Base-by-base conservation (phyloP, 2,797 vertebrate species). In the Lutjanus campechanus region DNA sequence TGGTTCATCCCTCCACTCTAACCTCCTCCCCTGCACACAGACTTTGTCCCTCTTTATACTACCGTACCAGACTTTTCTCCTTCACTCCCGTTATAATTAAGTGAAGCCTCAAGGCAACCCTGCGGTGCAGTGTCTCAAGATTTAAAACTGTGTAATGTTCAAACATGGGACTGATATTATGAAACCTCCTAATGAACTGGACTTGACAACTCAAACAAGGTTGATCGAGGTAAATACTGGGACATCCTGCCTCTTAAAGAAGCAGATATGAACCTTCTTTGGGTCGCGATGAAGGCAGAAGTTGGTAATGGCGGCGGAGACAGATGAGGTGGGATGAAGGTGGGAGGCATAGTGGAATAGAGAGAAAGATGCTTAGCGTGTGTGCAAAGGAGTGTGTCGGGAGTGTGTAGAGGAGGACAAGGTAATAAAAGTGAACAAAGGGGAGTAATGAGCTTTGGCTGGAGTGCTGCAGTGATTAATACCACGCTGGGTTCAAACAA, bases 401-500 rank as follows among this genome's bases (percentile, higher is more conserved):
- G 54, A 65, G 71, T 61, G 76, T 73, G 69, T 29, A 61, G 73
- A 79, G 54, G 76, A 89, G 81, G 69, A 85, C 53, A 12, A 66
- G 77, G 73, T 76, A 81, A 81, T 87, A 86, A 88, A 85, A 83
- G 76, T 49, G 77, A 89, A 85, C 69, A 90, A 88, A 88, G 80
- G 65, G 59, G 69, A 86, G 79, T 88, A 84, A 88, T 90, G 89
- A 89, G 84, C 59, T 89, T 87, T 86, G 73, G 82, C 73, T 77
- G 53, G 66, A 81, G 83, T 46, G 72, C 72, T 63, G 63, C 74
- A 61, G 80, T 87, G 92, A 90, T 92, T 89, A 89, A 91, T 82
- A 83, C 82, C 77, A 73, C 0, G 54, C 79, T 73, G 82, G 86
- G 86, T 91, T 92, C 92, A 92, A 74, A 29, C 64, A 64, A 66